Percentiles rank a stretch among this genome's conserved stretches.
These are phyloP conservation scores for Holacanthus passer DNA, from an alignment of 2,113 vertebrate species.

Conservation along the genomic window DNA sequence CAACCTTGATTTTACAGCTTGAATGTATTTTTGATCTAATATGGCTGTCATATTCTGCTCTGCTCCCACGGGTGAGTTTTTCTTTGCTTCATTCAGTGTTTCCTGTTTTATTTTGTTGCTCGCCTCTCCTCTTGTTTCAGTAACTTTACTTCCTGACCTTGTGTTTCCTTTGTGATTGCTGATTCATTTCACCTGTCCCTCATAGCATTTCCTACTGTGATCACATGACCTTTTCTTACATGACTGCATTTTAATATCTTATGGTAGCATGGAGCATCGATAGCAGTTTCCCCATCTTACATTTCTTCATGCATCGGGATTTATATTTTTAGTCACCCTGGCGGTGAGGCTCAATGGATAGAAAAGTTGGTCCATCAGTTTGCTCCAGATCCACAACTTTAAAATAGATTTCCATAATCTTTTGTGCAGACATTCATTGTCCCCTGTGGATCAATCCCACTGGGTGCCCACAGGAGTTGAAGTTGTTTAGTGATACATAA, in stretches of 20 bases:
- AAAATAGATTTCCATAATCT: neutral
- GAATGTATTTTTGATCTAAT: constrained; percentile 1
- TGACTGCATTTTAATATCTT: constrained; percentile 27
- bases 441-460: neutral
- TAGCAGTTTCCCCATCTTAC: too few relatives aligned
- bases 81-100: too few relatives aligned
- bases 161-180: too few relatives aligned
- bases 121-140: too few relatives aligned
- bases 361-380: neutral
- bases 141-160: too few relatives aligned
- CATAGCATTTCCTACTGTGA: too few relatives aligned
- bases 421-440: neutral
- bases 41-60: constrained; percentile 2
- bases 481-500: neutral
- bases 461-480: neutral
- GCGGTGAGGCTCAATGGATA: neutral
- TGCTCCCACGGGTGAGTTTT: too few relatives aligned
- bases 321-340: neutral
- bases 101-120: too few relatives aligned
- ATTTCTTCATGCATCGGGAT: too few relatives aligned
- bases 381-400: neutral
- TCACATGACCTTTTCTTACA: neutral
- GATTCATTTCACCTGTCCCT: too few relatives aligned
- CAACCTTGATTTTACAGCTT: constrained; percentile 11
- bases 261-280: too few relatives aligned